Evolutionary conservation across 2,113 vertebrate genomes (phyloP).

Genomic region (Ceratotherium simum): DNA sequence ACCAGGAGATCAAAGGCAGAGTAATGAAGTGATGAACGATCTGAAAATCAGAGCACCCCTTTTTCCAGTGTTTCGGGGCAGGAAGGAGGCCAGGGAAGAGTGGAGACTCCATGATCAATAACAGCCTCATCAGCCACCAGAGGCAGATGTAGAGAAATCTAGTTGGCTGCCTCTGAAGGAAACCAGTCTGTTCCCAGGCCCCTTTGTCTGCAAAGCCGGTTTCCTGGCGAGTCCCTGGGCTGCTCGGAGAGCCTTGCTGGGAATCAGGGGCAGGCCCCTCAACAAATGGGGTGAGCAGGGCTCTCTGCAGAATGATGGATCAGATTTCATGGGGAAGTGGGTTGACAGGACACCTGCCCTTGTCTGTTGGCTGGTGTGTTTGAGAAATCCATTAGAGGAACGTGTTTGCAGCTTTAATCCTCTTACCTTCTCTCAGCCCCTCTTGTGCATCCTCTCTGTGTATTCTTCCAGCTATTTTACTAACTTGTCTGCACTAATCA

Average conservation of each 20-base stretch:
- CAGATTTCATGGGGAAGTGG: constrained; percentile 72
- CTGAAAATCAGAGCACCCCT: constrained; percentile 28
- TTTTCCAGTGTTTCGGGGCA: neutral
- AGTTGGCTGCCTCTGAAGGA: constrained; percentile 23
- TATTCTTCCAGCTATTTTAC: constrained; percentile 49
- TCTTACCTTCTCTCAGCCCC: constrained; percentile 38
- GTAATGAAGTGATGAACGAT: constrained; percentile 61
- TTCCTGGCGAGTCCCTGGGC: constrained; percentile 28
- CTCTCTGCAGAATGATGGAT: constrained; percentile 34
- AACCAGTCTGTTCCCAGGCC: constrained; percentile 28
- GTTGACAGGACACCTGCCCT: constrained; percentile 81
- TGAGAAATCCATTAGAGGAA: constrained; percentile 80
- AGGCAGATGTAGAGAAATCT: constrained; percentile 38
- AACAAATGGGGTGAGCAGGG: constrained; percentile 72
- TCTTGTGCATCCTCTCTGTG: neutral
- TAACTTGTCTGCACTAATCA: constrained; percentile 61
- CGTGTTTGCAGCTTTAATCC: constrained; percentile 78
- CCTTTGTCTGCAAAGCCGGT: constrained; percentile 41
- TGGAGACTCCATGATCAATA: constrained; percentile 27
- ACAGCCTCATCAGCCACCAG: constrained; percentile 20
- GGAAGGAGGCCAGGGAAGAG: constrained; percentile 30
- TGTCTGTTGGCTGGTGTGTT: constrained; percentile 71
- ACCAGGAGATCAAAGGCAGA: constrained; percentile 68
- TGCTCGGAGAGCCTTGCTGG: neutral
- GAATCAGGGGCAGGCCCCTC: constrained; percentile 26